These are phyloP conservation scores for Patella caerulea DNA, from an alignment of 2,888 invertebrate species.

Conservation along the genomic window DNA sequence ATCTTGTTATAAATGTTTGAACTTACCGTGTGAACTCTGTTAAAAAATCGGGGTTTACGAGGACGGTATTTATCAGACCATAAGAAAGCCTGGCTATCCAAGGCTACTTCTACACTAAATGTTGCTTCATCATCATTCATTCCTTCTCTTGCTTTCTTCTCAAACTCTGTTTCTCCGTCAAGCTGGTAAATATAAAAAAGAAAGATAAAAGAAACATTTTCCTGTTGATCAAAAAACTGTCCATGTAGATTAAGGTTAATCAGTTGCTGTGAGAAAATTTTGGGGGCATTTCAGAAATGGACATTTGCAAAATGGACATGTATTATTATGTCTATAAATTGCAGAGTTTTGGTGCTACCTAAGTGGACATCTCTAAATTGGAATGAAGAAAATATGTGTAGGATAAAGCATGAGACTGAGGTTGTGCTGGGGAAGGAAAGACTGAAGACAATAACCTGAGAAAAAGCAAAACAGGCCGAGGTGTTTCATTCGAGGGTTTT, in stretches of 20 bases:
- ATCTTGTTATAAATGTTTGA: not conserved
- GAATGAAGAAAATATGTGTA: slow-evolving; percentile 2
- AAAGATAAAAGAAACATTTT: not conserved
- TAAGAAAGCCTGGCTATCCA: slow-evolving; percentile 88
- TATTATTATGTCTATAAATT: too few species aligned
- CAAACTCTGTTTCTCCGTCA: slow-evolving; percentile 80
- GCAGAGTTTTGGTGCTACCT: too few species aligned
- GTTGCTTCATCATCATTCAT: slow-evolving; percentile 85
- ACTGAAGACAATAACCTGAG: too few species aligned
- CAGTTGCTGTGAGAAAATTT: too few species aligned
- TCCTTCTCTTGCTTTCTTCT: slow-evolving; percentile 84
- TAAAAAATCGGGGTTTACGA: slow-evolving; percentile 97
- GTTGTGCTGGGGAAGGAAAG: too few species aligned
- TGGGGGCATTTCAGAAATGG: too few species aligned
- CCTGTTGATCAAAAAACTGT: not conserved
- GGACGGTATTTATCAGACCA: slow-evolving; percentile 99
- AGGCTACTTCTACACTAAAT: slow-evolving; percentile 88
- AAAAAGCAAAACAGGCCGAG: too few species aligned
- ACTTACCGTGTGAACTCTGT: slow-evolving; percentile 77
- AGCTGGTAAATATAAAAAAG: slow-evolving; percentile 43
- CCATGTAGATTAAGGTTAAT: too few species aligned
- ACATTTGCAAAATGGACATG: too few species aligned
- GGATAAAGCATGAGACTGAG: too few species aligned
- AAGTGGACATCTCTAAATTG: not conserved
- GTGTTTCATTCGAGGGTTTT: too few species aligned